Evolutionary conservation across 2,113 vertebrate genomes (phyloP).

Genomic region (Dinomys branickii): DNA sequence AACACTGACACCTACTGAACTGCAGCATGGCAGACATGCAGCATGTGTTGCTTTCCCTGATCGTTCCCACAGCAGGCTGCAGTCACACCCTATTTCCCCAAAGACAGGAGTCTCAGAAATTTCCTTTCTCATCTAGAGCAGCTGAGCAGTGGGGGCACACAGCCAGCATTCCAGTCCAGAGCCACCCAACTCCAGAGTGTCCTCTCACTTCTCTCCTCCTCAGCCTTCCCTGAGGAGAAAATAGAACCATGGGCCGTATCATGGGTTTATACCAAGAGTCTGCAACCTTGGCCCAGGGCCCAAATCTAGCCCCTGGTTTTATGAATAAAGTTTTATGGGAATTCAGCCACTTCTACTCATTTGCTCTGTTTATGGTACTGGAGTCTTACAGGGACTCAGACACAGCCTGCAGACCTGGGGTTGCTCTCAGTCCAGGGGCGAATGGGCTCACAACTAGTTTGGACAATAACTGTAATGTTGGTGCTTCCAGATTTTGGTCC

Average conservation of each 20-base stretch:
- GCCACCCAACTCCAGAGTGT: not conserved
- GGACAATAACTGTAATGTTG: not conserved
- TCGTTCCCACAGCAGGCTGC: not conserved
- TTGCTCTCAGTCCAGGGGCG: not conserved
- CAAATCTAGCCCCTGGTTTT: not conserved
- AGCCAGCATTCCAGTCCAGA: not conserved
- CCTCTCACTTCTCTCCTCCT: not conserved
- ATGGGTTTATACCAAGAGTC: not conserved
- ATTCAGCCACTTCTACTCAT: not conserved
- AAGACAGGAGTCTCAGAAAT: not conserved
- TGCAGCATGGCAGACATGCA: not conserved
- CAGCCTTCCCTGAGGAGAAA: not conserved
- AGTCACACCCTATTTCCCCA: not conserved
- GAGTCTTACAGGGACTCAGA: not conserved
- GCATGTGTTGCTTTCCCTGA: not conserved
- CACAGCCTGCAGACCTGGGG: not conserved
- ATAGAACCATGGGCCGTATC: not conserved
- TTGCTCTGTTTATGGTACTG: not conserved
- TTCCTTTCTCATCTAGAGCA: not conserved
- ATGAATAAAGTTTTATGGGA: conserved; percentile 11
- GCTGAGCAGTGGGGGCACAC: not conserved
- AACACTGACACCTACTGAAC: not conserved
- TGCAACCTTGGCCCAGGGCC: not conserved
- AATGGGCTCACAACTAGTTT: not conserved
- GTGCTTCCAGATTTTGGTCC: not conserved